Base-by-base conservation (phyloP, 2,113 vertebrate species). In the Leucoraja erinaceus region DNA sequence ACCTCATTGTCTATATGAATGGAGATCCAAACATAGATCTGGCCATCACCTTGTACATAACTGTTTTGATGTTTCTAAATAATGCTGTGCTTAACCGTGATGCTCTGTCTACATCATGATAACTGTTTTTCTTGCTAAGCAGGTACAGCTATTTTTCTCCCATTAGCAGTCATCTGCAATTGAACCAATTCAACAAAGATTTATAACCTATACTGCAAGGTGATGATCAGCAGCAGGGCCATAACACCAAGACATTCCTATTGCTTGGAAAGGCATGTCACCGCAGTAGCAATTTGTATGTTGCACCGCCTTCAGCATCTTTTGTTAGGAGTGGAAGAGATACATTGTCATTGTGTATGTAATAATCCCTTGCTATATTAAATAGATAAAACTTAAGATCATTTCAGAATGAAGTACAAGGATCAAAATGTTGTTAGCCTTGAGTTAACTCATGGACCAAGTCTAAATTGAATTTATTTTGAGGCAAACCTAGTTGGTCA, bases 1-100 rank as follows among this genome's bases (percentile, higher is more conserved):
- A 88, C 84, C 84, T 88, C 1, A 88, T 88, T 88, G 61, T 59
- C 84, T 63, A 47, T 88, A 61, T 88, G 28, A 88, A 88, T 28
- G 63, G 56, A 86, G 61, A 22, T 25, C 2, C 56, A 10, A 61
- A 56, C 83, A 86, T 11, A 86, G n/a, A 61, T 56, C 8, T 8
- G 61, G 20, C 54, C 25, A 59, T 47, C 12, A 12, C 10, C 11
- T 86, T 86, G 81, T 8, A 3, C 81, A 59, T n/a, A 59, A n/a
- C 81, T 14, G 20, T 86, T 61, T 11, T 22, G 9, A 5, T 83
- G 12, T 88, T 63, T 88, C 56, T 63, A 88, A 88, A 63, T 88
- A 59, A 63, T 88, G 61, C 84, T 88, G 20, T 11, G 84, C 63
- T 88, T 59, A 86, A n/a, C 61, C 56, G n/a, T 28, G 33, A n/a